Evolutionary conservation across 2,797 vertebrate species (phyloP).

Genomic region (Margarornis squamiger): DNA sequence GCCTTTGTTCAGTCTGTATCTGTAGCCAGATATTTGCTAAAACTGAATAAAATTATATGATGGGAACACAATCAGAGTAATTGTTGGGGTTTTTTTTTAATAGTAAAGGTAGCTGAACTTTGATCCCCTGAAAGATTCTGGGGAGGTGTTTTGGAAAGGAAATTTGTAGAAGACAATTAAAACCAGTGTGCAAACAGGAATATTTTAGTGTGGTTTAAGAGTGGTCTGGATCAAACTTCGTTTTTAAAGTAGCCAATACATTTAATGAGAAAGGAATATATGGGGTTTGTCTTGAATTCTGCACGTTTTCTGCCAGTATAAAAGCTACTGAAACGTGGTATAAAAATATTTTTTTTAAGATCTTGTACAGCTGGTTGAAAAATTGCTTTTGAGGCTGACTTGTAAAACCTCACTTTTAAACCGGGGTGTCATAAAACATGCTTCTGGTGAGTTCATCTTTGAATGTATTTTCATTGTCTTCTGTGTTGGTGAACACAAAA

Average conservation of each 20-base stretch:
- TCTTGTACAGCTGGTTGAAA: neutral
- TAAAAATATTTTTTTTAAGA: neutral
- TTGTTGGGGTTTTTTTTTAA: too few relatives aligned
- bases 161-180: neutral
- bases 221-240: neutral
- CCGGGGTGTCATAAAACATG: fast-evolving
- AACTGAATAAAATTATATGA: neutral
- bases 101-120: neutral
- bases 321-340: neutral
- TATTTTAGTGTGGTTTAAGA: neutral
- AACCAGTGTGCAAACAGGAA: neutral
- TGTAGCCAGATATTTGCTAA: neutral
- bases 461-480: neutral
- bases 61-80: neutral
- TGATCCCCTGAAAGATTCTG: neutral
- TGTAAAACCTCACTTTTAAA: neutral
- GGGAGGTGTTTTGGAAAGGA: neutral
- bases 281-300: neutral
- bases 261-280: neutral
- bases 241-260: neutral
- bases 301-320: neutral
- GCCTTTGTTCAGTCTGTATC: neutral
- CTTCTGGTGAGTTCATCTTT: neutral
- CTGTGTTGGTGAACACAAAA: neutral
- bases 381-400: neutral